phyloP scores from a whole-genome alignment of 2,888 invertebrate genomes.

The Allygus modestus region DNA sequence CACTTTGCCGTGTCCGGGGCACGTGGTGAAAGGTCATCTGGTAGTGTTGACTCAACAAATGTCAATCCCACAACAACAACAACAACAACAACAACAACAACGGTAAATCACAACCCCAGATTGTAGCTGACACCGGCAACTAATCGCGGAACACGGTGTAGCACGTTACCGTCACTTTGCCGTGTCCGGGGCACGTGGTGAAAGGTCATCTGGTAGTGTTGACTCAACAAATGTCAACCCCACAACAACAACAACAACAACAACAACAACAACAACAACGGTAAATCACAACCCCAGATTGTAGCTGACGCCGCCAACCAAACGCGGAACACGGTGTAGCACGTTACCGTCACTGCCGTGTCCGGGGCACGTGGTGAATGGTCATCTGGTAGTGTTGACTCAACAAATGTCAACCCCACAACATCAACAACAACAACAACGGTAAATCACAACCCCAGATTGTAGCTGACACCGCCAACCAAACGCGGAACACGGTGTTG shows the following conservation, averaged over 20 bases:
- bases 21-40: constrained; percentile 57
- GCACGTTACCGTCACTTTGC: background rate
- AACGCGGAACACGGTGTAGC: background rate
- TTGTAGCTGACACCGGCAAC: background rate
- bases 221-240: constrained; percentile 56
- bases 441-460: constrained; percentile 44
- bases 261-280: too few relatives aligned
- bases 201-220: constrained; percentile 54
- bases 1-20: background rate
- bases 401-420: constrained; percentile 55
- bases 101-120: constrained; percentile 38
- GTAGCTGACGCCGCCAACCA: constrained; percentile 7
- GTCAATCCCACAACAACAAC: too few relatives aligned
- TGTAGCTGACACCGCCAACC: constrained; percentile 20
- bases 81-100: too few relatives aligned
- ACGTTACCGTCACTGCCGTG: background rate
- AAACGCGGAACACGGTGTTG: background rate
- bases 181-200: constrained; percentile 25
- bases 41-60: constrained; percentile 52
- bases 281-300: constrained; percentile 42
- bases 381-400: constrained; percentile 54
- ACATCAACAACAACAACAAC: too few relatives aligned
- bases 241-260: background rate
- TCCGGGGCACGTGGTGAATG: constrained; percentile 37
- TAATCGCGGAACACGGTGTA: background rate